phyloP scores from a whole-genome alignment of 2,113 vertebrate species.

The Diphyllodes magnificus region DNA sequence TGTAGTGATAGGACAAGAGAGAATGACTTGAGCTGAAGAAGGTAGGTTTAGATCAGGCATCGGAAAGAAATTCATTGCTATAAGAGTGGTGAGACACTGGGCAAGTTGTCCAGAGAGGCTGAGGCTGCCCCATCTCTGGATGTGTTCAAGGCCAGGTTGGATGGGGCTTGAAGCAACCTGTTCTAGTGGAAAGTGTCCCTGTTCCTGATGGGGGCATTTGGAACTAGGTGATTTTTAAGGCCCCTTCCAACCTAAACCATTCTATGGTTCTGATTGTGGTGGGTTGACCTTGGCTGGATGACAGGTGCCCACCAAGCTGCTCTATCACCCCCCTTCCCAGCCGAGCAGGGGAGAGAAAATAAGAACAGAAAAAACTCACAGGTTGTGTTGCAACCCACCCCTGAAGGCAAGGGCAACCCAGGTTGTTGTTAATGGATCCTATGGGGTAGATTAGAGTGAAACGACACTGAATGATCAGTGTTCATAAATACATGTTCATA shows the following conservation, averaged over 20 bases:
- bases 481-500: not conserved
- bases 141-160: not conserved
- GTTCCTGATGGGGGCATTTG: not conserved
- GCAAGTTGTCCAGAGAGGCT: not conserved
- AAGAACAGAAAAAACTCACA: not conserved
- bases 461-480: not conserved
- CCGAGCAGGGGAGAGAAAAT: not conserved
- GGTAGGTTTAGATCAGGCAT: not conserved
- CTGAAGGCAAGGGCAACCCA: not conserved
- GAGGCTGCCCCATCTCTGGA: not conserved
- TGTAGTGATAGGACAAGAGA: not conserved
- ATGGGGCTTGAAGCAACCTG: not conserved
- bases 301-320: not conserved
- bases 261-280: not conserved
- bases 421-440: not conserved
- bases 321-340: fast-evolving
- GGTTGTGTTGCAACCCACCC: not conserved
- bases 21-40: not conserved
- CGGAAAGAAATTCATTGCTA: not conserved
- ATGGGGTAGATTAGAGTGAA: not conserved
- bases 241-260: not conserved
- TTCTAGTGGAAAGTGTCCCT: not conserved
- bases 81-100: not conserved
- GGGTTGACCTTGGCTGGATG: not conserved
- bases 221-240: not conserved